Evolutionary conservation across 2,888 invertebrate species (phyloP), one percentile per base, ranked within the genome.

Genomic region (Biston betularia): DNA sequence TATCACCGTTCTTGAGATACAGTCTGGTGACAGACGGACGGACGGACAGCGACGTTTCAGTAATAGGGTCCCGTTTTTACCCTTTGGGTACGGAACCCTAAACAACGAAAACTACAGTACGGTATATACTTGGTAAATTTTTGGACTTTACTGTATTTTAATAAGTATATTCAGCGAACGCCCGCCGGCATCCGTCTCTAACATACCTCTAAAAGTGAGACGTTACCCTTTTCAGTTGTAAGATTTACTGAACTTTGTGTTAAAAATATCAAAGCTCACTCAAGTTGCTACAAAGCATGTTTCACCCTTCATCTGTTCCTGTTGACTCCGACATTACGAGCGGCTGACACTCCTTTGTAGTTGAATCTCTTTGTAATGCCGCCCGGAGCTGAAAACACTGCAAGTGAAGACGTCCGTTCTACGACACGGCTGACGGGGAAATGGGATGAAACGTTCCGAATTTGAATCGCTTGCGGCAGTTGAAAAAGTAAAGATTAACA

Each of bases 401-500:
- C 52, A 50, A 57, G 52, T 38, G 58, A 57, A 66, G 73, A 77
- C 81, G 85, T 79, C 79, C 75, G 75, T 70, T 61, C 70, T 46
- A 75, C 67, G 72, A 73, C 74, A 74, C 64, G 44, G 73, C 79
- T 81, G 85, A 82, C 84, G 81, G 65, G 72, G 56, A 74, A 79
- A 75, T 83, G 81, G 72, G 72, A 63, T 69, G 75, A 76, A 75
- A 71, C 69, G 76, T 79, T 81, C 77, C 65, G 34, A 77, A 79
- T 82, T 80, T 77, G 79, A 82, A 78, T 75, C 74, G 62, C 68
- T 40, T 66, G 76, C 79, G 81, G 73, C 74, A 79, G 78, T 79
- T 35, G 34, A 62, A 63, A 55, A 40, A 8, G 38, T 49, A 35
- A 52, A 59, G 67, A 2, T 38, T 15, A n/a, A 35, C n/a, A 42